A percentile compares a stretch with the other conserved stretches of the same genome.
These are phyloP conservation scores for Ceratina calcarata DNA, from an alignment of 1,140 invertebrate genomes.

Conservation along the genomic window DNA sequence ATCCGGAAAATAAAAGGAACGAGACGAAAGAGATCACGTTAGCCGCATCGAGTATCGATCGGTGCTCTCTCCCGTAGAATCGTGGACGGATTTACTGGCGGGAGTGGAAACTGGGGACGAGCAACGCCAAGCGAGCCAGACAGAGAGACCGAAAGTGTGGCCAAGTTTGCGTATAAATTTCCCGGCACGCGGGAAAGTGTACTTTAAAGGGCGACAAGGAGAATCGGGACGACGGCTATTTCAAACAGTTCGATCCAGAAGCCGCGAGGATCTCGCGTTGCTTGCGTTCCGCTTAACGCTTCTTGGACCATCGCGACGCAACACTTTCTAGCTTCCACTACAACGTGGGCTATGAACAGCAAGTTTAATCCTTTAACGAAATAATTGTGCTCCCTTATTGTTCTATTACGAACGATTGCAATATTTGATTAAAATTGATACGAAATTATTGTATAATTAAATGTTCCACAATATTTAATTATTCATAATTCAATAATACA, in stretches of 20 bases:
- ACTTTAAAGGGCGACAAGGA: slow-evolving; percentile 27
- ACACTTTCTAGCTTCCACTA: not conserved
- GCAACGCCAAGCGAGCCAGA: slow-evolving; percentile 16
- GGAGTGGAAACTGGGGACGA: slow-evolving; percentile 44
- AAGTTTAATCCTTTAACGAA: too few relatives aligned
- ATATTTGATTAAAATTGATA: too few relatives aligned
- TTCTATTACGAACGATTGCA: too few relatives aligned
- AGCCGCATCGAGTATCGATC: not conserved
- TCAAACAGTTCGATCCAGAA: slow-evolving; percentile 55
- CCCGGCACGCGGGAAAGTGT: slow-evolving; percentile 40
- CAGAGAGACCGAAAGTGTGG: slow-evolving; percentile 7
- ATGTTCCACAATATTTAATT: too few relatives aligned
- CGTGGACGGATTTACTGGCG: slow-evolving; percentile 56
- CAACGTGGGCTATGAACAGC: too few relatives aligned
- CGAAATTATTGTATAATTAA: too few relatives aligned
- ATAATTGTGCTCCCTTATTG: not conserved
- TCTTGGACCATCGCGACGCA: not conserved
- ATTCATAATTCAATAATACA: too few relatives aligned
- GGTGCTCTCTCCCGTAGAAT: not conserved
- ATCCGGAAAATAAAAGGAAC: too few relatives aligned
- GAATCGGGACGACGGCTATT: slow-evolving; percentile 15
- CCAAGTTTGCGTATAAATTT: slow-evolving; percentile 67
- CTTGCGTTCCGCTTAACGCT: slow-evolving; percentile 9
- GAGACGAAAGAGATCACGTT: not conserved
- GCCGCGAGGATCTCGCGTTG: not conserved